Percentiles rank a stretch among this genome's conserved stretches.
Conservation (phyloP, 1,140 invertebrate species). For the Pseudobourletiella spinata region DNA sequence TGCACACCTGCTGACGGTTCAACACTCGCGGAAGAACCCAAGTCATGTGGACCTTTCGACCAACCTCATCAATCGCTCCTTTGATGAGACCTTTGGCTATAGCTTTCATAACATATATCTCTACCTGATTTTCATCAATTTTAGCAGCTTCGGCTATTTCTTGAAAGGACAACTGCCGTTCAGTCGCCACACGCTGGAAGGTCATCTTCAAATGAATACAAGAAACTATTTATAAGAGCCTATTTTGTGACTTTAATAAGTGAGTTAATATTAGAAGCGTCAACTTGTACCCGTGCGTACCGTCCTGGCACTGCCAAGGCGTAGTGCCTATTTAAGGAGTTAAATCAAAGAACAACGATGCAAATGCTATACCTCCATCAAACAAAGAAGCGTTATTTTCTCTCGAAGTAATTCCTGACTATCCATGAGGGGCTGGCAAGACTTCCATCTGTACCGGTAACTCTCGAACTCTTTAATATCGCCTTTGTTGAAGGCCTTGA, state of each 20-base stretch:
- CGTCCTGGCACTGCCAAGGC: too few species aligned
- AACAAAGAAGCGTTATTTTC: constrained; percentile 88
- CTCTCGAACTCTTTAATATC: constrained; percentile 79
- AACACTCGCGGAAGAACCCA: constrained; percentile 91
- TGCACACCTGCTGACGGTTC: constrained; percentile 51
- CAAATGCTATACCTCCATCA: constrained; percentile 78
- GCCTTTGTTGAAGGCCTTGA: constrained; percentile 88
- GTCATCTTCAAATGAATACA: constrained; percentile 50
- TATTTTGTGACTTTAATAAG: too few species aligned
- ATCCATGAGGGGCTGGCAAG: constrained; percentile 74
- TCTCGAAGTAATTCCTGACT: constrained; percentile 75
- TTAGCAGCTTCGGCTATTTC: constrained; percentile 82
- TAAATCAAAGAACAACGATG: too few species aligned
- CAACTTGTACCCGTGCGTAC: too few species aligned
- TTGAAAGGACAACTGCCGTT: constrained; percentile 72
- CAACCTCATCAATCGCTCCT: constrained; percentile 92
- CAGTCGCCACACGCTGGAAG: constrained; percentile 55
- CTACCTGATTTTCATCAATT: constrained; percentile 75
- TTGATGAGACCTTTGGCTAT: constrained; percentile 86
- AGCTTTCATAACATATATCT: constrained; percentile 96
- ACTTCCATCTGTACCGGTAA: constrained; percentile 68
- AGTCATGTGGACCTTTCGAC: constrained; percentile 65
- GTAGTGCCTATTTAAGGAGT: too few species aligned
- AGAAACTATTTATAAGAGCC: too few species aligned
- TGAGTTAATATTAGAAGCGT: constrained; percentile 5